phyloP scores from a whole-genome alignment of 2,888 invertebrate genomes.

The Cecidostiba fungosa region DNA sequence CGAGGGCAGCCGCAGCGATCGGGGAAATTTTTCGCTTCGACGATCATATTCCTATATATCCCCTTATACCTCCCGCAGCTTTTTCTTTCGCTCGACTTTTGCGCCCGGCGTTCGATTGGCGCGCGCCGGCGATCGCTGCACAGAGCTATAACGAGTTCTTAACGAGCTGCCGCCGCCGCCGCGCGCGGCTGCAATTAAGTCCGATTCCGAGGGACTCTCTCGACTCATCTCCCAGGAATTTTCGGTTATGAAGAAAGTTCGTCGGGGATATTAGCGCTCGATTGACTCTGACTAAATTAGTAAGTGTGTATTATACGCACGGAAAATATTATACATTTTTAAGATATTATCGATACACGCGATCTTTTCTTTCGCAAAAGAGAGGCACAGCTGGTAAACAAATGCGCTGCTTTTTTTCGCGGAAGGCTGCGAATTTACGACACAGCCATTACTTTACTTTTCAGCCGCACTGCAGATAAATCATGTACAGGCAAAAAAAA shows the following conservation, averaged over 20 bases:
- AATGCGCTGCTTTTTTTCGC: not conserved
- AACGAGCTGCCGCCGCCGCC: constrained; percentile 57
- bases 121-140: not conserved
- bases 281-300: constrained; percentile 16
- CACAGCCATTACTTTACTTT: constrained; percentile 49
- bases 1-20: constrained; percentile 47
- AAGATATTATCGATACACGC: not conserved
- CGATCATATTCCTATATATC: constrained; percentile 51
- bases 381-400: not conserved
- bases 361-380: not conserved
- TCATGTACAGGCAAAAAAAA: constrained; percentile 42
- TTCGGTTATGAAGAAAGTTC: constrained; percentile 63
- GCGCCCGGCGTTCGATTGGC: constrained; percentile 29
- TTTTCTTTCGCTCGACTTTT: constrained; percentile 38
- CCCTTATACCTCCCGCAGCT: not conserved
- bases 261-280: constrained; percentile 38
- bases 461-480: constrained; percentile 52
- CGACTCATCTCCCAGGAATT: constrained; percentile 48
- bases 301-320: not conserved
- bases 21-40: constrained; percentile 61
- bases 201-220: constrained; percentile 40
- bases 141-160: constrained; percentile 61
- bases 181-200: constrained; percentile 57
- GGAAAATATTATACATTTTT: not conserved
- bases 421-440: constrained; percentile 46